Base-by-base conservation (phyloP, 2,113 vertebrate genomes). In the Zingel zingel region DNA sequence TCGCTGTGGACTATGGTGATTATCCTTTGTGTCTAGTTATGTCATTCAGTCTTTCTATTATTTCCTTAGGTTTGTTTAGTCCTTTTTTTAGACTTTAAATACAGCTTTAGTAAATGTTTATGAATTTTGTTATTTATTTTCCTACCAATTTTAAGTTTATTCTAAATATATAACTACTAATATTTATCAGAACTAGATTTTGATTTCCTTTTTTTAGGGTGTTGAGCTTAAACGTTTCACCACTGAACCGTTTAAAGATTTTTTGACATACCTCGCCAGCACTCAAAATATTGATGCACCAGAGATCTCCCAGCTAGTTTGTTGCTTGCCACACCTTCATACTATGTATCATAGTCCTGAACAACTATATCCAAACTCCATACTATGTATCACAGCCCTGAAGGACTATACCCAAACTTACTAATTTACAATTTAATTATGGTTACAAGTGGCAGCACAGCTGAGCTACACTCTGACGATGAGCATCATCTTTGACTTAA, bases 401-500 rank as follows among this genome's bases (percentile, higher is more conserved):
- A 48, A 25, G 19, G 11, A 21, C 50, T 56, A 10, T 9, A 50
- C 47, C 50, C 16, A n/a, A 66, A 59, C 36, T 43, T 18, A 63
- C 18, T 45, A 21, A 61, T 59, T 61, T 11, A 21, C 25, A 15
- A n/a, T n/a, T 63, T 13, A 64, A 69, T 73, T 15, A 47, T 47
- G 14, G 23, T 61, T 7, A 51, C 33, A 53, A 27, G 27, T 62
- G 15, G 16, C 61, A 67, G 16, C 58, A n/a, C 5, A 48, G 21
- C 68, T 77, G 43, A 61, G 15, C 62, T 23, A 59, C 74, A 36
- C 75, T 71, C 27, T 21, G 51, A n/a, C 14, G 2, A 23, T 45
- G 36, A 63, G 43, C 39, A 14, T 76, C 61, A 25, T 50, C 47
- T 62, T 51, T 72, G 61, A 82, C 64, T 75, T 53, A 64, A 72